Percentiles rank a stretch among this genome's conserved stretches.
These are phyloP conservation scores for Misgurnus anguillicaudatus DNA, from an alignment of 2,113 vertebrate species.

Conservation along the genomic window DNA sequence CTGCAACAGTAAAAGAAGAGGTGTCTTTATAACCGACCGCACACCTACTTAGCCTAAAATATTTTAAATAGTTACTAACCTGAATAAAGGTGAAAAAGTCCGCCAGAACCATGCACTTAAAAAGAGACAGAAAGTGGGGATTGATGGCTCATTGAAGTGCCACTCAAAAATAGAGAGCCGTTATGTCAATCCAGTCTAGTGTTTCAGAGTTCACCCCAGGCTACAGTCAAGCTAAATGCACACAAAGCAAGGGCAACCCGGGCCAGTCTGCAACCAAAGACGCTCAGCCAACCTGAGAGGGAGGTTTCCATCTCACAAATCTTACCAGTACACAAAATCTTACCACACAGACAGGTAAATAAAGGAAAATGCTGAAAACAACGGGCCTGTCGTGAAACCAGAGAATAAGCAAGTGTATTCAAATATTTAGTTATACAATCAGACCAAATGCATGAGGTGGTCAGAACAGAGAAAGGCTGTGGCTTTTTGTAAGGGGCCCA, in stretches of 20 bases:
- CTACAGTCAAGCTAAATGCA: slow-evolving; percentile 28
- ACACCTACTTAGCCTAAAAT: slow-evolving; percentile 62
- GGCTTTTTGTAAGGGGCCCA: background rate
- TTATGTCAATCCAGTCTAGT: slow-evolving; percentile 66
- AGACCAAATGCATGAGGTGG: slow-evolving; percentile 29
- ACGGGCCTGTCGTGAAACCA: slow-evolving; percentile 10
- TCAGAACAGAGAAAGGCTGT: slow-evolving; percentile 27
- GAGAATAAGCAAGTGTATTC: slow-evolving; percentile 17
- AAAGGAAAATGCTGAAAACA: slow-evolving; percentile 40
- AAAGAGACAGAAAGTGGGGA: slow-evolving; percentile 32
- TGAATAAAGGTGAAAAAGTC: slow-evolving; percentile 63
- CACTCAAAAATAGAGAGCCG: slow-evolving; percentile 63
- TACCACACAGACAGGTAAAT: slow-evolving; percentile 19
- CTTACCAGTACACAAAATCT: slow-evolving; percentile 17
- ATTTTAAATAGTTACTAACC: slow-evolving; percentile 64
- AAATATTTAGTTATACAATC: slow-evolving; percentile 37
- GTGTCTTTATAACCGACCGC: slow-evolving; percentile 67
- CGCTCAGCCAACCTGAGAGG: background rate
- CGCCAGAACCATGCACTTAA: slow-evolving; percentile 57
- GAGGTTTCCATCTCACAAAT: slow-evolving; percentile 33
- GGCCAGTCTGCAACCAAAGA: slow-evolving; percentile 62
- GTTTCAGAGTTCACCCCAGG: slow-evolving; percentile 40
- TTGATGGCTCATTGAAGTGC: slow-evolving; percentile 71
- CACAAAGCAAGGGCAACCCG: slow-evolving; percentile 61
- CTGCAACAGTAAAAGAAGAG: slow-evolving; percentile 59